A percentile compares a stretch with the other conserved stretches of the same genome.
Conservation (phyloP, 2,888 invertebrate species). For the Calephelis perditalis region DNA sequence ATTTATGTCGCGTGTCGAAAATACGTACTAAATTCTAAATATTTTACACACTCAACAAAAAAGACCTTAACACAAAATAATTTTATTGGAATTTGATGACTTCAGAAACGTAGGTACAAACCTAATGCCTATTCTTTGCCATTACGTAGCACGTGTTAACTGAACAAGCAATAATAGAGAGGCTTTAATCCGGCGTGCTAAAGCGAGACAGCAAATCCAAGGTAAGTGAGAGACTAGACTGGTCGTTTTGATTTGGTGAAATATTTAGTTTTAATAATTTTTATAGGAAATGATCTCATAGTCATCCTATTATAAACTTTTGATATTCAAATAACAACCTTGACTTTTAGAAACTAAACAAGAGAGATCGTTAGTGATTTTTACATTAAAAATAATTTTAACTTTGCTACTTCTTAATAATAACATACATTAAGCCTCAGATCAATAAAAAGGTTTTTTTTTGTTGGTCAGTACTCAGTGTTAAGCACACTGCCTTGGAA, state of each 20-base stretch:
- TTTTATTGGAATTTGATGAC: no score
- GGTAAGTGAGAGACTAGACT: slow-evolving; percentile 53
- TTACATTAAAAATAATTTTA: no score
- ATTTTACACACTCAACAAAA: no score
- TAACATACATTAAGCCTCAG: no score
- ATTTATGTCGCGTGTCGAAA: no score
- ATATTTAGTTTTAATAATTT: slow-evolving; percentile 45
- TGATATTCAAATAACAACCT: background rate
- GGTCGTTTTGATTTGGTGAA: slow-evolving; percentile 55
- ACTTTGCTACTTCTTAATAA: no score
- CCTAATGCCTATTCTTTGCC: slow-evolving; percentile 44
- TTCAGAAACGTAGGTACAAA: no score
- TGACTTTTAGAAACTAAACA: slow-evolving; percentile 1
- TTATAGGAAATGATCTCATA: slow-evolving; percentile 64
- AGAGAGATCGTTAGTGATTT: background rate
- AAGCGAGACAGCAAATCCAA: slow-evolving; percentile 52
- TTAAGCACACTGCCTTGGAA: no score
- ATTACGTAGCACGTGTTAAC: slow-evolving; percentile 55
- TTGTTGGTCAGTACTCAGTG: no score
- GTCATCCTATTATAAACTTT: slow-evolving; percentile 31
- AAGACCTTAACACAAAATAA: no score
- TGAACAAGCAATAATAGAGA: slow-evolving; percentile 46
- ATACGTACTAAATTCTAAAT: no score
- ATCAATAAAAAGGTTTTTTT: no score
- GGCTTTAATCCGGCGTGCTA: slow-evolving; percentile 31